Evolutionary conservation across 2,797 vertebrate species (phyloP).

Genomic region (Semotilus atromaculatus): DNA sequence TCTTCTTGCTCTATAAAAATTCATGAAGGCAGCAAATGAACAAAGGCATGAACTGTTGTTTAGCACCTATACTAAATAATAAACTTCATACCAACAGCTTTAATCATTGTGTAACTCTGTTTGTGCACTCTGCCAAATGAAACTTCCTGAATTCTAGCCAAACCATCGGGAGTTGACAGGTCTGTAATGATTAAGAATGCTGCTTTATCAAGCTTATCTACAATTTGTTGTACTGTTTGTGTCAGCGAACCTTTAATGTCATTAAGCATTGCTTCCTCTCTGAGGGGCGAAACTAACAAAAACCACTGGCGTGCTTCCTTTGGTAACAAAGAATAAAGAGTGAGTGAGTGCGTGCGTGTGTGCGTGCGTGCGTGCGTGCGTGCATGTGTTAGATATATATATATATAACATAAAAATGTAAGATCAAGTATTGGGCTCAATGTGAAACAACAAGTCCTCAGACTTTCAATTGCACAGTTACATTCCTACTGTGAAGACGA

Average conservation of each 20-base stretch:
- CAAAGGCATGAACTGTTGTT: slow-evolving; percentile 56
- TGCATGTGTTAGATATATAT: too few species aligned
- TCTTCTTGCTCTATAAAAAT: slow-evolving; percentile 11
- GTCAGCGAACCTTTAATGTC: slow-evolving; percentile 65
- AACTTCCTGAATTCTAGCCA: slow-evolving; percentile 66
- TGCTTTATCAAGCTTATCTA: slow-evolving; percentile 71
- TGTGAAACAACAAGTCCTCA: too few species aligned
- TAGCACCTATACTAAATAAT: slow-evolving; percentile 62
- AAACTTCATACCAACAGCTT: slow-evolving; percentile 23
- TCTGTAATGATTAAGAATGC: slow-evolving; percentile 59
- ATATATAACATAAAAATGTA: too few species aligned
- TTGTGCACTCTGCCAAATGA: slow-evolving; percentile 50
- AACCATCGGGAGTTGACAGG: slow-evolving; percentile 60
- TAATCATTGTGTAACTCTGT: slow-evolving; percentile 29
- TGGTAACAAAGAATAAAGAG: slow-evolving; percentile 49
- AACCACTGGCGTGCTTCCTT: slow-evolving; percentile 21
- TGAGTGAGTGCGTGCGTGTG: too few species aligned
- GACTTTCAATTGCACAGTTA: slow-evolving; percentile 37
- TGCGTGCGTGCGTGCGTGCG: too few species aligned
- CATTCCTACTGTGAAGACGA: slow-evolving; percentile 60
- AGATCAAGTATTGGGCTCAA: too few species aligned
- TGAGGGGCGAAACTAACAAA: slow-evolving; percentile 29
- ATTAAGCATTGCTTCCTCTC: slow-evolving; percentile 69
- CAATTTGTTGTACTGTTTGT: slow-evolving; percentile 64
- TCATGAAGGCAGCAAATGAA: slow-evolving; percentile 29